These are phyloP conservation scores for Gymnorhina tibicen DNA, from an alignment of 2,113 vertebrate species.

Conservation along the genomic window DNA sequence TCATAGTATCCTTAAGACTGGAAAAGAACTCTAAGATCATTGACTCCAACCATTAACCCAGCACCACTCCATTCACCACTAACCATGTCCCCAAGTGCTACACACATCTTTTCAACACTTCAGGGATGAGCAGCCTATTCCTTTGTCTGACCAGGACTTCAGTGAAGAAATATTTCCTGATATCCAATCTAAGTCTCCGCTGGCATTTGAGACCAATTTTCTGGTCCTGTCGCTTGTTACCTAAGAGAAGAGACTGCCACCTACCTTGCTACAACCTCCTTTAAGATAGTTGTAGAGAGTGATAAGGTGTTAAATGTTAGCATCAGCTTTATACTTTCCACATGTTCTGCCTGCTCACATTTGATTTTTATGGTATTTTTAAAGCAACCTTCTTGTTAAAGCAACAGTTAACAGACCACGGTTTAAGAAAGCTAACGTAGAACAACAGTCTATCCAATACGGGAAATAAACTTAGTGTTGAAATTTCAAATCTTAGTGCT, in stretches of 20 bases:
- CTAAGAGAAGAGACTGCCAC: not conserved
- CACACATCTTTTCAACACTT: not conserved
- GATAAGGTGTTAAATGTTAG: not conserved
- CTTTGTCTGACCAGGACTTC: not conserved
- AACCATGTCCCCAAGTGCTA: no score
- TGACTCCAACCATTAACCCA: not conserved
- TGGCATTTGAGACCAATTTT: not conserved
- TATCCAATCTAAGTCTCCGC: not conserved
- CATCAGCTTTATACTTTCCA: not conserved
- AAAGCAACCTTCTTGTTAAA: not conserved
- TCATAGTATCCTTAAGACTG: not conserved
- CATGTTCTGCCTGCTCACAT: fast-evolving
- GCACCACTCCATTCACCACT: not conserved
- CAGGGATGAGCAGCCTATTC: not conserved
- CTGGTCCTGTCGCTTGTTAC: not conserved
- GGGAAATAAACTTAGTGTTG: not conserved
- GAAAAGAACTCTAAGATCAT: not conserved
- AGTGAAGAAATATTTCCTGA: not conserved
- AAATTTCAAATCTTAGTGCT: not conserved
- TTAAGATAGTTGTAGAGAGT: not conserved
- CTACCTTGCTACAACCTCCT: not conserved
- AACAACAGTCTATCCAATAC: not conserved
- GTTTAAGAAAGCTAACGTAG: not conserved
- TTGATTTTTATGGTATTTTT: not conserved
- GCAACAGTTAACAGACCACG: not conserved